These are phyloP conservation scores for Neoarius graeffei DNA, from an alignment of 2,113 vertebrate genomes.

Conservation along the genomic window DNA sequence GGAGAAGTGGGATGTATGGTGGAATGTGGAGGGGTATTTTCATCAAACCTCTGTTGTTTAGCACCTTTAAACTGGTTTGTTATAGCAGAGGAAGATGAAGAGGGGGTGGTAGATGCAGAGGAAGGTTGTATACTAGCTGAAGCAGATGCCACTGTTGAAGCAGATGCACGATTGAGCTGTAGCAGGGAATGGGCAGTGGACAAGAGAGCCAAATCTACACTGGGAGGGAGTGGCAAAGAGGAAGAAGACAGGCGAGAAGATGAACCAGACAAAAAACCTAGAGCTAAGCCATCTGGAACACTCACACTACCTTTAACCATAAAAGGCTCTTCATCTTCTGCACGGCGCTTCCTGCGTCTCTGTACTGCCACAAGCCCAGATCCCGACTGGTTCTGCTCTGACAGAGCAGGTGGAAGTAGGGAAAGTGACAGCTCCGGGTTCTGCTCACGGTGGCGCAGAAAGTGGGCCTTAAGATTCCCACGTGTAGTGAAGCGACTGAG, in stretches of 20 bases:
- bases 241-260: constrained; percentile 68
- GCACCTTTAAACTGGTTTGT: constrained; percentile 70
- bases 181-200: constrained; percentile 78
- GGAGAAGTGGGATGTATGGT: constrained; percentile 69
- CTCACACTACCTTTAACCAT: constrained; percentile 69
- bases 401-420: constrained; percentile 78
- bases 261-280: constrained; percentile 70
- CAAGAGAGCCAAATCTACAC: constrained; percentile 76
- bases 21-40: constrained; percentile 78
- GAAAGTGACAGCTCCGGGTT: constrained; percentile 90
- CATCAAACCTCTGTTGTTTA: constrained; percentile 78
- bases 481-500: constrained; percentile 91
- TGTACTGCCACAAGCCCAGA: constrained; percentile 69
- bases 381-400: constrained; percentile 65
- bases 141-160: constrained; percentile 69
- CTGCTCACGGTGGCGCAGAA: constrained; percentile 88
- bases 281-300: constrained; percentile 70
- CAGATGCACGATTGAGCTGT: constrained; percentile 74
- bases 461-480: constrained; percentile 92
- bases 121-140: constrained; percentile 65
- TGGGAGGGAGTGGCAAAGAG: constrained; percentile 75
- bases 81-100: constrained; percentile 73
- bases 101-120: constrained; percentile 56
- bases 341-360: constrained; percentile 72
- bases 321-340: constrained; percentile 73